Evolutionary conservation across 2,888 invertebrate genomes (phyloP), one percentile per base, ranked within the genome.

Genomic region (Xanthorhoe designata): DNA sequence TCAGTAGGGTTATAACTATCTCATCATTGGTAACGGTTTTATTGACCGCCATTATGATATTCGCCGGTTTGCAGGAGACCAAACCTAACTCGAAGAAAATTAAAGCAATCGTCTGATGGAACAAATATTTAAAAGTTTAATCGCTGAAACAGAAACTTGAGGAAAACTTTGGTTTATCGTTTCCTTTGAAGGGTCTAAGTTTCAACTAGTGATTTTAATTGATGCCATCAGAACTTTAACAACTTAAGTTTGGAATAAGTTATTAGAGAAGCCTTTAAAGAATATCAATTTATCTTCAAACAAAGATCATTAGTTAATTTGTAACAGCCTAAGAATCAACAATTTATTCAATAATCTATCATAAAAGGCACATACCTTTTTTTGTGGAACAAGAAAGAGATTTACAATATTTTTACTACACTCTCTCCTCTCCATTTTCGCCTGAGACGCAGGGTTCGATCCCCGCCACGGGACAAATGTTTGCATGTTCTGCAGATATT

Each of bases 131-230:
- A 54, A 50, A 59, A 65, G 60, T 51, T 60, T 60, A 56, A 60
- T 65, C 60, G 32, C 51, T 51, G 45, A 18, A 55, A 51, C 64
- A 59, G 55, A 65, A 65, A 65, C 64, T 65, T 54, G 47, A 55
- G 64, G 51, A 35, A 65, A 49, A 60, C 64, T 60, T 29, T 7
- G 60, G 64, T 60, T 65, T 50, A 60, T 56, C 51, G 59, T 59
- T 65, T 65, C 45, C 64, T 60, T 60, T 65, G 60, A 60, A 55
- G 51, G 49, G 38, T 49, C 13, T 54, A 64, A 59, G 59, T 64
- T 64, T 54, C 54, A 29, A 10, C 61, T 53, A 42, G 51, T 54
- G 59, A 59, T 64, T 64, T 64, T 55, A 64, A 54, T 64, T 35
- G 59, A 59, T 50, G 54, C 55, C 59, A 64, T 64, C 59, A 59